phyloP scores from a whole-genome alignment of 1,140 invertebrate genomes.

The Rhopalosiphum maidis region DNA sequence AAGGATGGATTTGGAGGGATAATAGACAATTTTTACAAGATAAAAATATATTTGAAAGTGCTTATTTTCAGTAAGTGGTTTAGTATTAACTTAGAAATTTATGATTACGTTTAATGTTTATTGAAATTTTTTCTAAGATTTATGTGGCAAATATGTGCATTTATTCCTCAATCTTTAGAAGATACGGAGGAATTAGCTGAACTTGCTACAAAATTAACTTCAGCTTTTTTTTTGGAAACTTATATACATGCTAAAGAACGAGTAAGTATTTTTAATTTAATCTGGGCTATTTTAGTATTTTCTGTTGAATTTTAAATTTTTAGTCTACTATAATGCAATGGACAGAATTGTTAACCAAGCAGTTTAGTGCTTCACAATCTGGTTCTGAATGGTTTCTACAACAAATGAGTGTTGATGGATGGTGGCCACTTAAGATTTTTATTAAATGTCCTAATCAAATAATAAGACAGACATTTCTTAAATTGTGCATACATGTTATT shows the following conservation, averaged over 20 bases:
- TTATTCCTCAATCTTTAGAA: slow-evolving; percentile 86
- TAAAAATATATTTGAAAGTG: slow-evolving; percentile 94
- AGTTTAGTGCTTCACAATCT: slow-evolving; percentile 88
- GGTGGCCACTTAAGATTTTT: slow-evolving; percentile 94
- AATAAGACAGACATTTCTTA: slow-evolving; percentile 92
- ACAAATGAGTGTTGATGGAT: slow-evolving; percentile 89
- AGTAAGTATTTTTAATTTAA: slow-evolving; percentile 64
- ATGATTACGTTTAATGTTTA: slow-evolving; percentile 51
- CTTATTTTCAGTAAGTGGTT: slow-evolving; percentile 83
- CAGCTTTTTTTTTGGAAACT: slow-evolving; percentile 94
- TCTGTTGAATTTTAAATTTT: slow-evolving; percentile 59
- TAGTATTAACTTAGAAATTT: background rate
- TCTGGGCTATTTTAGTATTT: background rate
- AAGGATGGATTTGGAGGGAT: slow-evolving; percentile 94
- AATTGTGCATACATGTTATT: slow-evolving; percentile 92
- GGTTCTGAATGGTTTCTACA: slow-evolving; percentile 93
- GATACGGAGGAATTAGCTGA: slow-evolving; percentile 81
- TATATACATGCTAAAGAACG: slow-evolving; percentile 97
- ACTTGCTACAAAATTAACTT: slow-evolving; percentile 85
- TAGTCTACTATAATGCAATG: slow-evolving; percentile 94
- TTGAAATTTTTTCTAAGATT: slow-evolving; percentile 71
- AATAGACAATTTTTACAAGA: slow-evolving; percentile 94
- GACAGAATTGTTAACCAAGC: slow-evolving; percentile 93
- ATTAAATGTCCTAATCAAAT: slow-evolving; percentile 96
- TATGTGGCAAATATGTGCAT: slow-evolving; percentile 95